Evolutionary conservation across 2,797 vertebrate genomes (phyloP), one percentile per base, ranked within the genome.

Genomic region (Anguilla pacifica): DNA sequence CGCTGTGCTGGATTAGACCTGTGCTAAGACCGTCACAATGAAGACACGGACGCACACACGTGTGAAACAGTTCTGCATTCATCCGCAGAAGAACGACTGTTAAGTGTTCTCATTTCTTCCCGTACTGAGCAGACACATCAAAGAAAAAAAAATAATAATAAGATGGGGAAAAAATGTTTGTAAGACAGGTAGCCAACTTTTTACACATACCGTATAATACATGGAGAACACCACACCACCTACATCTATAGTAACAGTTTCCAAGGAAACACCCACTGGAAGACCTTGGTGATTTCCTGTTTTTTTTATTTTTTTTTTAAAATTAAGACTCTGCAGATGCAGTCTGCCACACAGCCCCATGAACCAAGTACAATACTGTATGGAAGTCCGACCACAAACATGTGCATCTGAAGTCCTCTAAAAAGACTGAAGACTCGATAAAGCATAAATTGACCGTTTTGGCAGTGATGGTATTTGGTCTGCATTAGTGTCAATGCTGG

Each of bases 181-280:
- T 13, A 19, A 77, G 72, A 77, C 31, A 77, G 39, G 7, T 49
- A 49, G 77, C 35, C 17, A 81, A 49, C 39, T 19, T 22, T 43
- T 46, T 51, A 43, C 17, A 79, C 39, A 79, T 22, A 43, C 35
- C 17, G 7, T 19, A 7, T 1, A 51, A 51, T 7, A 22, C 9
- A 43, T 39, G 25, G 13, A n/a, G 43, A 6, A 81, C 39, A 81
- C 19, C 74, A 43, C 43, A 81, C 43, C 39, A 22, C 17, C 43
- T 49, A 3, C 35, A 74, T 35, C 19, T n/a, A 49, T 2, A 81
- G 43, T 15, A 17, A 49, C 77, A 19, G 43, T 46, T 81, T 81
- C 77, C 39, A 81, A 81, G 43, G 77, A 81, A 81, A 81, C 39
- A n/a, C 17, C 39, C 43, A 49, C 17, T 81, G 77, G 77, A 81